Evolutionary conservation across 2,797 vertebrate species (phyloP), one percentile per base, ranked within the genome.

Genomic region (Melopsittacus undulatus): DNA sequence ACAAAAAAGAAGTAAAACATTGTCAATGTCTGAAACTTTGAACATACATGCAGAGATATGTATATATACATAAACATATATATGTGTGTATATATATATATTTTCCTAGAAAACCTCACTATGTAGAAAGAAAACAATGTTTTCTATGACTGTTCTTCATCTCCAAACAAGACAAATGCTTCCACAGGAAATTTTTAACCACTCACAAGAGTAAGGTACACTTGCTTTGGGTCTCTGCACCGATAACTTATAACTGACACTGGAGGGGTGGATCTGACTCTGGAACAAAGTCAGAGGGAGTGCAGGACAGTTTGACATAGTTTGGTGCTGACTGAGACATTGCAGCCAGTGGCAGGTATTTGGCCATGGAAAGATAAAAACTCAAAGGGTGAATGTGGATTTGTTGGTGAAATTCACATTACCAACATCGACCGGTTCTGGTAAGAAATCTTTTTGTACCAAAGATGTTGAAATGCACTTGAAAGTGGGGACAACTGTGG

Each of bases 11-110:
- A 86, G 5, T 2, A 68, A 72, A 90, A 42, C 2, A 20, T 15
- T 59, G n/a, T 18, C 7, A 46, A 14, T 13, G 5, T 36, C 59
- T 59, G 51, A 48, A 77, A 17, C 13, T 63, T 73, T 43, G 26
- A 87, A 52, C 11, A 11, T 4, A 8, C 24, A 14, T 2, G 5
- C 20, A n/a, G 2, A 30, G 23, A 69, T 17, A 34, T 16, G 10
- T 34, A 24, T 34, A 24, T 34, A 11, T 57, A 62, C 3, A 45
- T 14, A 52, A 36, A 34, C 5, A 18, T 9, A 9, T 8, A 11
- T 19, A 17, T 2, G 9, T 34, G 11, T 4, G 12, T 46, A 13
- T 23, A 2, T 22, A 2, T 15, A 3, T 24, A 10, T 9, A 46
- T 57, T 64, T 90, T 62, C 34, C 67, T 36, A 51, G 23, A 82